phyloP scores from a whole-genome alignment of 2,797 vertebrate species.

The Chelmon rostratus region DNA sequence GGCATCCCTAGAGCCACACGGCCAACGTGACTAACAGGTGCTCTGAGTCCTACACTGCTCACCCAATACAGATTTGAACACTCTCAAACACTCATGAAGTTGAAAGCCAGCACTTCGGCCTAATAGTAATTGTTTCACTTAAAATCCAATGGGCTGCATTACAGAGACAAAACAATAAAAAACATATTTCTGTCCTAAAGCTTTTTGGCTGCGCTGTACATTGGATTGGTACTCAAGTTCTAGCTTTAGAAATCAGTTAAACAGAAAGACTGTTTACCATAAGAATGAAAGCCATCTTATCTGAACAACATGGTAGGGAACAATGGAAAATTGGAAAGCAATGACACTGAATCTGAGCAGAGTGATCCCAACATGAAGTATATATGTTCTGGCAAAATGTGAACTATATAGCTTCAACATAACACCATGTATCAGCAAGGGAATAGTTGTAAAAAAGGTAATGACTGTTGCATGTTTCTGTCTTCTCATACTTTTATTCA shows the following conservation, averaged over 20 bases:
- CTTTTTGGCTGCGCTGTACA: background rate
- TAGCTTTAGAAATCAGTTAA: slow-evolving; percentile 4
- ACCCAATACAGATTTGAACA: background rate
- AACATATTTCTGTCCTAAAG: background rate
- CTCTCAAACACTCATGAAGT: background rate
- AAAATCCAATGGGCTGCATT: background rate
- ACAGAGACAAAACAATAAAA: background rate
- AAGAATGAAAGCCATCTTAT: background rate
- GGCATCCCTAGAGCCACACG: background rate
- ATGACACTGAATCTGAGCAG: background rate
- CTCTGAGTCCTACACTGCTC: background rate
- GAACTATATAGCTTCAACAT: background rate
- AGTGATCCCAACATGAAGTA: background rate
- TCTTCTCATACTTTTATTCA: background rate
- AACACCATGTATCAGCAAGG: no score
- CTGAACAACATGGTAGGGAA: background rate
- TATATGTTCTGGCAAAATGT: background rate
- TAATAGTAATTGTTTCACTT: background rate
- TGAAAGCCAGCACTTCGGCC: background rate
- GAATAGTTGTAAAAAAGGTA: no score
- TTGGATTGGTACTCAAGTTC: background rate
- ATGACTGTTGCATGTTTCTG: background rate
- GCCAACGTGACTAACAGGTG: background rate
- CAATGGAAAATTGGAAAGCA: background rate
- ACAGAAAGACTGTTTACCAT: background rate